These are phyloP conservation scores for Ageneiosus marmoratus DNA, from an alignment of 2,113 vertebrate species.

Conservation along the genomic window DNA sequence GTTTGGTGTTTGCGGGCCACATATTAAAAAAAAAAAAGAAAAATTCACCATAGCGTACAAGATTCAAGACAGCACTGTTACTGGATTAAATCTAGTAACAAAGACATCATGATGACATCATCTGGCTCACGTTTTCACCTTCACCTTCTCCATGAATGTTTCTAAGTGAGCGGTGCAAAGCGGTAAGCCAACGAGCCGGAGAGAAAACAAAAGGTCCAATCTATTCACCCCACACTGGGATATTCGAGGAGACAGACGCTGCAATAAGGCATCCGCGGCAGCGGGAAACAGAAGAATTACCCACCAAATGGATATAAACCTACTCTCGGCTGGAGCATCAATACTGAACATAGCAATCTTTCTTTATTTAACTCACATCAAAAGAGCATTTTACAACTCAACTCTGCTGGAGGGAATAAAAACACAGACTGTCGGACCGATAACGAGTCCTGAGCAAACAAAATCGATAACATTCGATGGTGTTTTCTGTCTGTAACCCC, in stretches of 20 bases:
- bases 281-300: slow-evolving; percentile 20
- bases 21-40: not conserved
- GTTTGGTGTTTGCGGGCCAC: not conserved
- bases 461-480: no score
- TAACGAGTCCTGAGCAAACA: not conserved
- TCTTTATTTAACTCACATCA: slow-evolving; percentile 41
- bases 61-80: not conserved
- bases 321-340: slow-evolving; percentile 43
- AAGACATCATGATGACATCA: not conserved
- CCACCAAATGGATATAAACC: slow-evolving; percentile 52
- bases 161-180: not conserved
- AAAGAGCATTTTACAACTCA: slow-evolving; percentile 3
- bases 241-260: slow-evolving; percentile 44
- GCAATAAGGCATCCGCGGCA: slow-evolving; percentile 26
- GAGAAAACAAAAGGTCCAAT: slow-evolving; percentile 40
- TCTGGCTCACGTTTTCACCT: not conserved
- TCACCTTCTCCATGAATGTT: not conserved
- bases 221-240: slow-evolving; percentile 42
- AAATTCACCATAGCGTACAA: not conserved
- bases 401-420: not conserved
- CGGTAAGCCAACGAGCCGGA: slow-evolving; percentile 35
- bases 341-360: slow-evolving; percentile 35
- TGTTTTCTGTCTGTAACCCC: not conserved
- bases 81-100: not conserved
- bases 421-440: not conserved